A percentile compares a stretch with the other conserved stretches of the same genome.
These are phyloP conservation scores for Sesia apiformis DNA, from an alignment of 2,888 invertebrate genomes.

Conservation along the genomic window DNA sequence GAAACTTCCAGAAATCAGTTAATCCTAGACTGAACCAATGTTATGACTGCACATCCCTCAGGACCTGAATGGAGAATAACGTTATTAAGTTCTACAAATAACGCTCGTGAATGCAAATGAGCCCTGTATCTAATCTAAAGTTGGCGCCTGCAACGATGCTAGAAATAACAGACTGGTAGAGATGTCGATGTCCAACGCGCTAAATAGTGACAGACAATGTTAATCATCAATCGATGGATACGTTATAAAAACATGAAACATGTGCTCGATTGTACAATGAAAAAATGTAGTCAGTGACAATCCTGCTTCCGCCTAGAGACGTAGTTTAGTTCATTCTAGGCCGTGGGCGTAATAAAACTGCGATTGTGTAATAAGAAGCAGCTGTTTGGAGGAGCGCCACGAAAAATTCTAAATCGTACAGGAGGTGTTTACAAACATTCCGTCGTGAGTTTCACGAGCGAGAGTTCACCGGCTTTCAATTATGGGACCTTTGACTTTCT, in stretches of 20 bases:
- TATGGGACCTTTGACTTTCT: conserved; percentile 29
- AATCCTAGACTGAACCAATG: neutral
- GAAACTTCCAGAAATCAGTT: no score
- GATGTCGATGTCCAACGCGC: conserved; percentile 55
- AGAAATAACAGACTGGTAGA: conserved; percentile 57
- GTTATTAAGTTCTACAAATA: conserved; percentile 54
- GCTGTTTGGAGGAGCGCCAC: conserved; percentile 41
- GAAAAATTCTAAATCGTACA: conserved; percentile 40
- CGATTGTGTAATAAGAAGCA: conserved; percentile 51
- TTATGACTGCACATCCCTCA: conserved; percentile 12
- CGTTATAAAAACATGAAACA: no score
- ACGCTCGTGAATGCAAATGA: conserved; percentile 55
- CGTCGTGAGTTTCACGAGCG: conserved; percentile 20
- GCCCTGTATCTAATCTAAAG: conserved; percentile 57
- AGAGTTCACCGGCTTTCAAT: conserved; percentile 22
- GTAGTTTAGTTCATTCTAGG: neutral
- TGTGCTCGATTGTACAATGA: no score
- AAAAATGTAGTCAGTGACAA: no score
- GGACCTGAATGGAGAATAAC: conserved; percentile 44
- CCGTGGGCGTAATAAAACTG: conserved; percentile 35
- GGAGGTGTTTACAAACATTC: conserved; percentile 56
- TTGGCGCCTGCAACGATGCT: conserved; percentile 49
- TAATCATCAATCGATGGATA: neutral
- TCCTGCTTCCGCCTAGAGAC: neutral
- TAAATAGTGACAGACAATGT: conserved; percentile 27